Conservation (phyloP, 1,140 invertebrate species). For the Octopus sinensis region DNA sequence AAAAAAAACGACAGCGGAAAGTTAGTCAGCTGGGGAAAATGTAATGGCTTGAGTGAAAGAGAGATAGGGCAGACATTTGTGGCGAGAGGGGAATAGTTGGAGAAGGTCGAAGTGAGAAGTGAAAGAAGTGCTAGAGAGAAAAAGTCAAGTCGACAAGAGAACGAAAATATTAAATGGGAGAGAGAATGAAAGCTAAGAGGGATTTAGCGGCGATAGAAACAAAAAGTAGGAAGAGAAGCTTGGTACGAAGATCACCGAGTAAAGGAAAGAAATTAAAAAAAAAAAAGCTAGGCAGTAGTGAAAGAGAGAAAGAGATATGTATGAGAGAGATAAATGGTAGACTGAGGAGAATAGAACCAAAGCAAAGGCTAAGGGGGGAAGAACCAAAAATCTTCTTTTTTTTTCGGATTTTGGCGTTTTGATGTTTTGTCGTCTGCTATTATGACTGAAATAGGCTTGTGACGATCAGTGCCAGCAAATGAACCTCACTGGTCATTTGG, state of each 20-base stretch:
- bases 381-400: not conserved
- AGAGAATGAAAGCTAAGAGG: not conserved
- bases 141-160: not conserved
- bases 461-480: not conserved
- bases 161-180: not conserved
- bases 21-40: not conserved
- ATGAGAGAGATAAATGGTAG: not conserved
- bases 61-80: not conserved
- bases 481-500: not conserved
- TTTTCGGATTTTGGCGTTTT: not conserved
- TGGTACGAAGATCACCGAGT: not conserved
- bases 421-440: not conserved
- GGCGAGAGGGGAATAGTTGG: not conserved
- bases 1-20: not conserved
- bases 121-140: not conserved
- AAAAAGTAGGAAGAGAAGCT: not conserved
- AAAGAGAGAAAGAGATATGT: not conserved
- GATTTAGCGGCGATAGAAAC: not conserved
- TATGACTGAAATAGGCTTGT: not conserved
- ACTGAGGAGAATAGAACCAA: not conserved
- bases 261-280: not conserved
- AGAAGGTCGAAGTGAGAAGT: not conserved
- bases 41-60: not conserved
- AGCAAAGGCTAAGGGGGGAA: not conserved
- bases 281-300: not conserved